Conservation (phyloP, 2,888 invertebrate species). For the Ptychoptera contaminata region DNA sequence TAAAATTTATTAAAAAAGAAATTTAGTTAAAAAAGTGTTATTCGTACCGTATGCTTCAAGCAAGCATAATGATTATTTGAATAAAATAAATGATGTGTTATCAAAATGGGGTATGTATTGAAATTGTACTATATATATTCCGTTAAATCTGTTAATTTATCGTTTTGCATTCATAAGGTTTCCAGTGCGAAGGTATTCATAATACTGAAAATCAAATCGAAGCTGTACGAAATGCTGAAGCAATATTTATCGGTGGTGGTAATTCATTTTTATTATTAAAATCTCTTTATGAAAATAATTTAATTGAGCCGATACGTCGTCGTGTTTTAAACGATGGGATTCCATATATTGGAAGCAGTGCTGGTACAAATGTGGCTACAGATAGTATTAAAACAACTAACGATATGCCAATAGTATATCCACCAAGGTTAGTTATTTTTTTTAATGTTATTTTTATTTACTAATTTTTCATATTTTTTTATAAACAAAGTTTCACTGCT, state of each 20-base stretch:
- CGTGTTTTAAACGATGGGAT: constrained; percentile 45
- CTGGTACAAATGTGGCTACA: constrained; percentile 72
- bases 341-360: constrained; percentile 64
- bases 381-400: constrained; percentile 67
- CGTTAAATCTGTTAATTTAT: not conserved
- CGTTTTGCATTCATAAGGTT: constrained; percentile 25
- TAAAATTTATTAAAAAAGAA: constrained; percentile 32
- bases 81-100: constrained; percentile 40
- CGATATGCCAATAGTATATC: constrained; percentile 76
- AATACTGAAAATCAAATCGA: constrained; percentile 35
- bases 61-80: constrained; percentile 48
- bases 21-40: constrained; percentile 43
- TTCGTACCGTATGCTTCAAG: constrained; percentile 62
- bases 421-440: constrained; percentile 33
- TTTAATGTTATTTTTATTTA: too few relatives aligned
- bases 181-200: constrained; percentile 49
- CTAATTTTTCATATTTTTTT: not conserved
- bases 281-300: constrained; percentile 46
- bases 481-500: constrained; percentile 42
- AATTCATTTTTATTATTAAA: constrained; percentile 64
- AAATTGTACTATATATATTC: not conserved
- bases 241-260: constrained; percentile 65
- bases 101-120: constrained; percentile 39
- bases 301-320: constrained; percentile 45
- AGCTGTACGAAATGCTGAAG: constrained; percentile 44